These are phyloP conservation scores for Gulo gulo DNA, from an alignment of 2,113 vertebrate species.

Conservation along the genomic window DNA sequence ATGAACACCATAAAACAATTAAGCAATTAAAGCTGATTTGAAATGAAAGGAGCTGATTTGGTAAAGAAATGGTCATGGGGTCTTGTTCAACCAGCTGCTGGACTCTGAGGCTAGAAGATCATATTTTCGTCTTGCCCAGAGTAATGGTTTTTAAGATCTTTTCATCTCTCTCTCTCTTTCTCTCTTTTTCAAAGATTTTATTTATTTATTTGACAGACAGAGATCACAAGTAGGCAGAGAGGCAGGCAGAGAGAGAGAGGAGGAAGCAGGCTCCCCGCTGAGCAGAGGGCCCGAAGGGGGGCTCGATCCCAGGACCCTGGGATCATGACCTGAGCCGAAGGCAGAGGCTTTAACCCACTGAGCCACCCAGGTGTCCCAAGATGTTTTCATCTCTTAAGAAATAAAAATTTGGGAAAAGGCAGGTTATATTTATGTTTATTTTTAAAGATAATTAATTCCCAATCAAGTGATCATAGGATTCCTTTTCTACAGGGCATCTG, in stretches of 20 bases:
- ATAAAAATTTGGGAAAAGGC: background rate
- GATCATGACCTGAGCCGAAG: no score
- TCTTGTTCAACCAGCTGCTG: background rate
- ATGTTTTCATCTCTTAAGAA: background rate
- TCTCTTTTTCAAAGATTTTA: no score
- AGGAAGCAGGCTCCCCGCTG: no score
- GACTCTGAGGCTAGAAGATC: background rate
- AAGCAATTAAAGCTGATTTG: conserved; percentile 33
- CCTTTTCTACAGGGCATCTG: background rate
- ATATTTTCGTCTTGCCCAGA: background rate
- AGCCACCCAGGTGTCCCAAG: no score
- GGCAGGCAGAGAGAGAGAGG: no score
- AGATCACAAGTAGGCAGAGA: no score
- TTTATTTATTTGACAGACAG: no score
- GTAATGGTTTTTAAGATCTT: background rate
- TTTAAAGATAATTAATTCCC: background rate
- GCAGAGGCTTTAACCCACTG: no score
- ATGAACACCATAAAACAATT: conserved; percentile 53
- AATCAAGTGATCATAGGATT: background rate
- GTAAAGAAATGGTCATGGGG: background rate
- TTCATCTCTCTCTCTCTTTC: background rate
- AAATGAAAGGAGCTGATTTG: background rate
- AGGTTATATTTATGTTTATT: background rate
- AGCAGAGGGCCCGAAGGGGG: no score
- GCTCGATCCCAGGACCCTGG: no score